Evolutionary conservation across 2,888 invertebrate genomes (phyloP), one percentile per base, ranked within the genome.

Genomic region (Tachina lurida): DNA sequence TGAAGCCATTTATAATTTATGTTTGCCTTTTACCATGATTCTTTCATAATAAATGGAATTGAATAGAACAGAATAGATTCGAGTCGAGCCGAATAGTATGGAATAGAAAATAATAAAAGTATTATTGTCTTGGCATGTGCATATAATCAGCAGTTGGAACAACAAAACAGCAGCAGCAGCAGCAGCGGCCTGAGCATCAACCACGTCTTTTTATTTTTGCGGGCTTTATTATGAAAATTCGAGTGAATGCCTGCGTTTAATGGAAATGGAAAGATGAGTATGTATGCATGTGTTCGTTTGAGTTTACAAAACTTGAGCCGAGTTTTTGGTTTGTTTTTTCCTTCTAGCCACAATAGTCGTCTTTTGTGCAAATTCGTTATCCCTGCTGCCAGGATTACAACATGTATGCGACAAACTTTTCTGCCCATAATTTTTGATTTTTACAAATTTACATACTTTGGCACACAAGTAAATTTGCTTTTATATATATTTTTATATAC

Each of bases 1-100:
- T 41, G 60, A 80, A 80, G 80, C 80, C 73, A 80, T 80, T 80
- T 73, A 80, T 80, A 80, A 80, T 80, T 80, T 74, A 80, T 80
- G 80, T 80, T 80, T 80, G 80, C 73, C 80, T 74, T 80, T 80
- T 73, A 74, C 73, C 47, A 80, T 71, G 71, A 79, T 71, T 79
- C 71, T 73, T 79, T 79, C 54, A 79, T 80, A 80, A 80, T 80
- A 80, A 80, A 80, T 80, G 49, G 73, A 74, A 67, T 65, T 65
- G 73, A 73, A 80, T 80, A 56, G 71, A 73, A 78, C 3, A 19
- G 56, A 73, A 47, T 15, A 15, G 54, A 56, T 13, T 31, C 47
- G 13, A 52, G 39, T 22, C 52, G 54, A 73, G 58, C 47, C 49
- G 39, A 79, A 56, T 31, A 45, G 43, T 43, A 45, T 47, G 77